Evolutionary conservation across 1,140 invertebrate species (phyloP), one percentile per base, ranked within the genome.

Genomic region (Papilio xuthus): DNA sequence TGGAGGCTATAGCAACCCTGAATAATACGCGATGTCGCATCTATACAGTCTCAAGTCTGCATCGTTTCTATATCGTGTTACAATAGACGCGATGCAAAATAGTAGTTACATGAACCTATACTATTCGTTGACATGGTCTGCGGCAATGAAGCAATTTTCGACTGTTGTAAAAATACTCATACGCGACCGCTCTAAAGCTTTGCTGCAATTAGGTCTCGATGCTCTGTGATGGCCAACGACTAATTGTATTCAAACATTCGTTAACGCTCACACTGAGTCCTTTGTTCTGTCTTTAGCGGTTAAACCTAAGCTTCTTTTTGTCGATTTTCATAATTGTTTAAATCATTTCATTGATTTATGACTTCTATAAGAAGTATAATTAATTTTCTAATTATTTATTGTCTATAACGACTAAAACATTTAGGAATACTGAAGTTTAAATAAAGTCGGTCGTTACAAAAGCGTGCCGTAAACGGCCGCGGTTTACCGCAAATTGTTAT

Each of bases 171-270:
- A 60, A 60, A 60, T 28, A 8, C 4, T 28, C 23, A 26, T 67
- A 26, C 15, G 26, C 26, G 60, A 67, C 60, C 2, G 8, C 53
- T 2, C 12, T 63, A 15, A 20, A 12, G 23, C 53, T 6, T 8
- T 60, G 2, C 10, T 67, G 60, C 23, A 67, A 28, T 6, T 12
- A 32, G 60, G 26, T 67, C 20, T 15, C 70, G 9, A 42, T 41
- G 42, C 8, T 41, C 41, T 72, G 42, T 26, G 70, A 20, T 44
- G 37, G 56, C 8, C 15, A 44, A 23, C 32, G 10, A 42, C 70
- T 71, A 71, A 73, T 73, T 73, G 71, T 73, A 73, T 73, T 73
- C 71, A 73, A 73, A 73, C 71, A 73, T 73, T 73, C 37, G 69
- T 70, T 41, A 47, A 73, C 37, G 18, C 28, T 41, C 70, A 72